A percentile compares a stretch with the other conserved stretches of the same genome.
Conservation (phyloP, 2,113 vertebrate species). For the Pollachius pollachius region DNA sequence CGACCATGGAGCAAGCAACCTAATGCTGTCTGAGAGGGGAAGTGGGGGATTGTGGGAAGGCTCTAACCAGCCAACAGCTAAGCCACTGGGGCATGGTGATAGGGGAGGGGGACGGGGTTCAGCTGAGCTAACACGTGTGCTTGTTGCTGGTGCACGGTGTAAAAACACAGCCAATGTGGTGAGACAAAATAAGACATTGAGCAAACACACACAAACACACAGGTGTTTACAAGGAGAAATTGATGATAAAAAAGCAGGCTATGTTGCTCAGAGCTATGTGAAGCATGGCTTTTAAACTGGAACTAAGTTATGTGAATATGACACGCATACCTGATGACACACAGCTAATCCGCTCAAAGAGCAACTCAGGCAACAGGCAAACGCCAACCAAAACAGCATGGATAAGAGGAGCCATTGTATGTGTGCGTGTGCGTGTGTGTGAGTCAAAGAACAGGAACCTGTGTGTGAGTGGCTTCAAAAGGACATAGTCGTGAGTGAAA, state of each 20-base stretch:
- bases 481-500: neutral
- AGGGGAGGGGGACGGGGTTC: slow-evolving; percentile 15
- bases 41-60: slow-evolving; percentile 41
- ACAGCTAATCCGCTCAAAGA: no score
- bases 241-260: no score
- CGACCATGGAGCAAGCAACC: slow-evolving; percentile 37
- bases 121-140: slow-evolving; percentile 40
- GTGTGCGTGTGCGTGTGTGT: neutral
- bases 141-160: neutral
- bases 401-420: no score
- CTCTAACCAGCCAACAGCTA: slow-evolving; percentile 26
- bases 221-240: neutral
- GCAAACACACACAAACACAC: slow-evolving; percentile 4
- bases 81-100: slow-evolving; percentile 33
- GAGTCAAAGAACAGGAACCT: no score
- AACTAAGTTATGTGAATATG: no score
- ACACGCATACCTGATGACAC: no score
- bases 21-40: slow-evolving; percentile 14
- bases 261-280: no score
- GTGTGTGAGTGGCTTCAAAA: no score
- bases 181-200: neutral
- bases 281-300: no score
- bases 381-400: no score
- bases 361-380: no score
- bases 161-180: neutral